Base-by-base conservation (phyloP, 2,888 invertebrate genomes). In the Papilio protenor region DNA sequence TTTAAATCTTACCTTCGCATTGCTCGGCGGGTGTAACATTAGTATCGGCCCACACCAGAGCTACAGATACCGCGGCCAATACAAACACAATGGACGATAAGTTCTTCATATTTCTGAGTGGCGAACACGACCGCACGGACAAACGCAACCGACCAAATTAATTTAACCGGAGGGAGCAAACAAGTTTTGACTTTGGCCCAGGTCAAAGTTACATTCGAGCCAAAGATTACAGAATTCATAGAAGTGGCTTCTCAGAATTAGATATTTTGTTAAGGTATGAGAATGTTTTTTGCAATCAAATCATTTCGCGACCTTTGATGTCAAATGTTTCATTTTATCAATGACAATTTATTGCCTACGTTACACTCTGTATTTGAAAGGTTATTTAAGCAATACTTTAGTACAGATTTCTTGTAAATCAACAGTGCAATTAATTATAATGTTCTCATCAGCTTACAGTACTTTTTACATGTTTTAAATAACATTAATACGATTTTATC, bases 1-100 rank as follows among this genome's bases (percentile, higher is more conserved):
- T 18, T 52, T 18, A 71, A 57, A 74, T 80, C 86, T 82, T 83
- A 89, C 89, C 86, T 77, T 81, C 75, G 79, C 89, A 89, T 83
- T 89, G 89, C 77, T 84, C 81, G 14, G 83, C 77, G 4, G 87
- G 87, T 3, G 85, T 85, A 11, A 80, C 74, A 27, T 82, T 79
- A 8, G 52, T 64, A n/a, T 78, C 79, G 59, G 82, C 73, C 75
- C 77, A 81, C 73, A 81, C 80, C 16, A 83, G 69, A 8, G 79
- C 79, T 73, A 81, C 33, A 52, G 81, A 73, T 61, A 84, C 64
- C 61, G 79, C 64, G 52, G 80, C 59, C 0, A 75, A 75, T 55
- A 75, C 64, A 72, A 72, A 72, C 57, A 18, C 59, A 74, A 81
- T 78, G 33, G 81, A 79, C 75, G 81, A 79, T 59, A 79, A 21